These are phyloP conservation scores for Polypterus senegalus DNA, from an alignment of 2,113 vertebrate species.

Conservation along the genomic window DNA sequence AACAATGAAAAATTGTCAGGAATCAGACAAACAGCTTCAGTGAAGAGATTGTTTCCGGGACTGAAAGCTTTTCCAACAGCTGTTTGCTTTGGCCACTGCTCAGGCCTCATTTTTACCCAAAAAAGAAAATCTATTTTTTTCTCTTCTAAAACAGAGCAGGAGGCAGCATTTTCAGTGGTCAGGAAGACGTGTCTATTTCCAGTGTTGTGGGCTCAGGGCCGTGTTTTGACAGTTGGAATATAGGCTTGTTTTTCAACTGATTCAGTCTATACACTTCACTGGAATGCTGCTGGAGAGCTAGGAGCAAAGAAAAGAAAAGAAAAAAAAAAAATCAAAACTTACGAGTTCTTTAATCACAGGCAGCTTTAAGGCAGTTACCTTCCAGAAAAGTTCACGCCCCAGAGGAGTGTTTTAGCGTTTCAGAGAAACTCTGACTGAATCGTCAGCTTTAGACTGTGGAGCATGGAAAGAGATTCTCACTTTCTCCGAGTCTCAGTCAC, in stretches of 20 bases:
- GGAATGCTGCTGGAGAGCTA: constrained; percentile 30
- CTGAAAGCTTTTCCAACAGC: constrained; percentile 62
- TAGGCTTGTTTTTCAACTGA: constrained; percentile 24
- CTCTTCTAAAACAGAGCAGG: constrained; percentile 43
- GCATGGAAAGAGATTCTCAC: constrained; percentile 28
- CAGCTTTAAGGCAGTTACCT: constrained; percentile 56
- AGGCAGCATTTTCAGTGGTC: constrained; percentile 56
- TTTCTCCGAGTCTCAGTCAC: constrained; percentile 41
- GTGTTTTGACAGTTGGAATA: constrained; percentile 60
- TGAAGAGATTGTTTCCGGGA: constrained; percentile 63
- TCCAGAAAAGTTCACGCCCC: constrained; percentile 63
- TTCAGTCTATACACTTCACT: constrained; percentile 31
- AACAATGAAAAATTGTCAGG: constrained; percentile 61
- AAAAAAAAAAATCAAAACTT: constrained; percentile 21
- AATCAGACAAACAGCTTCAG: constrained; percentile 63
- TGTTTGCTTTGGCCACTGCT: constrained; percentile 60
- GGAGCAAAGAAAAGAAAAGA: constrained; percentile 25
- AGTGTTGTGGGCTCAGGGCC: constrained; percentile 37
- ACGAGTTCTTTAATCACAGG: constrained; percentile 47
- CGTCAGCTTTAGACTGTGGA: constrained; percentile 19
- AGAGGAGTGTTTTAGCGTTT: constrained; percentile 63
- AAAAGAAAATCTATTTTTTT: constrained; percentile 11
- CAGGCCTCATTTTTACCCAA: constrained; percentile 9
- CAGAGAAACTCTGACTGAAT: constrained; percentile 46
- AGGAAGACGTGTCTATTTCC: constrained; percentile 54